phyloP scores from a whole-genome alignment of 2,113 vertebrate species.

The Calonectris borealis region DNA sequence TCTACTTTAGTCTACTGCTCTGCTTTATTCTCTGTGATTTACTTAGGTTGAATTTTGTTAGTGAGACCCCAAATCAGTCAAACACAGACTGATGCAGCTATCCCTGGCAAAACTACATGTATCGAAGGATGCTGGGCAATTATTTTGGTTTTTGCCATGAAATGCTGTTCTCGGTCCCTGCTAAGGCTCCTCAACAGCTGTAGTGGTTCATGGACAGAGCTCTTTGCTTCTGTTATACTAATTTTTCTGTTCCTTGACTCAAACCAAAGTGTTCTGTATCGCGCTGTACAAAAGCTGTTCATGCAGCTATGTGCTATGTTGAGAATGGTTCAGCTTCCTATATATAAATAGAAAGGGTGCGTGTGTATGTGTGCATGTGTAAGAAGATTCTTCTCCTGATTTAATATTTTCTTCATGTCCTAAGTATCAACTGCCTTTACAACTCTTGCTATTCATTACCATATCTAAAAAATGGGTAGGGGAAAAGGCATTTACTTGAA shows the following conservation, averaged over 20 bases:
- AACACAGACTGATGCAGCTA: no score
- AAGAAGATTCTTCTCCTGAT: background rate
- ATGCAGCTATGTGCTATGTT: fast-evolving
- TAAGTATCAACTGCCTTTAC: background rate
- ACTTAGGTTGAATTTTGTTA: background rate
- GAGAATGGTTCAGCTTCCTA: background rate
- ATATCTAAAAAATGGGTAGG: background rate
- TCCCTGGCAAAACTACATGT: fast-evolving
- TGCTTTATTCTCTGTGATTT: background rate
- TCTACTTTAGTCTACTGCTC: background rate
- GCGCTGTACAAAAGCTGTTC: background rate
- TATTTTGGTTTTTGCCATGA: background rate
- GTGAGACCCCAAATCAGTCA: background rate
- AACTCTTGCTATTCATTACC: background rate
- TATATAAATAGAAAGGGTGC: background rate
- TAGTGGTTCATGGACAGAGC: background rate
- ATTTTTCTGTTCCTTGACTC: background rate
- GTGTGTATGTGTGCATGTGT: fast-evolving
- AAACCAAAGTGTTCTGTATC: background rate
- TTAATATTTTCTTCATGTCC: background rate
- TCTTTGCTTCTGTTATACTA: background rate
- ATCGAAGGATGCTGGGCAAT: background rate
- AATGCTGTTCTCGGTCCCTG: background rate
- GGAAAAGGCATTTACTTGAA: background rate
- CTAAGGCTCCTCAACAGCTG: background rate